Conservation (phyloP, 2,888 invertebrate species). For the Xanthia togata region DNA sequence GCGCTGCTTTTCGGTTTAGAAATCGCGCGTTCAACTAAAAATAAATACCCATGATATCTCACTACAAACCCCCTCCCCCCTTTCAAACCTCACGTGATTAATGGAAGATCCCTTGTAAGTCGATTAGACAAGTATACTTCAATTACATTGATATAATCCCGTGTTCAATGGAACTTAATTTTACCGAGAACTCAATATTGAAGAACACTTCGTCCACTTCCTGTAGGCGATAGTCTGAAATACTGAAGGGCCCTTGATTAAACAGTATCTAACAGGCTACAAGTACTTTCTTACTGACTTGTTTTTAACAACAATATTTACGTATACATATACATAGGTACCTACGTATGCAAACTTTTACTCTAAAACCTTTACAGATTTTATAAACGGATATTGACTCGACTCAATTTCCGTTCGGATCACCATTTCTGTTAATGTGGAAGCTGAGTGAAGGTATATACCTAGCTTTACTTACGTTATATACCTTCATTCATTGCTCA, state of each 20-base stretch:
- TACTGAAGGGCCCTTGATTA: slow-evolving; percentile 10
- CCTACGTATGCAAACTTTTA: slow-evolving; percentile 1
- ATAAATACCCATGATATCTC: too few relatives aligned
- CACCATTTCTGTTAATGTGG: slow-evolving; percentile 24
- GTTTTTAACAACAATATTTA: neutral
- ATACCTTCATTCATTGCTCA: neutral
- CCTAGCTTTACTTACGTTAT: neutral
- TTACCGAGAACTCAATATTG: slow-evolving; percentile 1
- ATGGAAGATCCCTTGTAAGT: neutral
- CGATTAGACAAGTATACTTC: neutral
- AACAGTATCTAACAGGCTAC: neutral
- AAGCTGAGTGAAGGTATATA: neutral
- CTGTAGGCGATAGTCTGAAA: neutral
- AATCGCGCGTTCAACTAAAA: too few relatives aligned
- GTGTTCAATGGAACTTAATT: neutral
- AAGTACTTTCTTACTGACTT: neutral
- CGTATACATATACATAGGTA: neutral
- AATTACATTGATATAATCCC: neutral
- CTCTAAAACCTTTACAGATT: slow-evolving; percentile 24
- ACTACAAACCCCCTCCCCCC: too few relatives aligned
- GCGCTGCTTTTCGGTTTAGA: too few relatives aligned
- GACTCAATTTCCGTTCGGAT: slow-evolving; percentile 46
- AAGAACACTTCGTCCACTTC: neutral
- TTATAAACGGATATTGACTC: slow-evolving; percentile 52
- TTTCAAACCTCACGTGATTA: too few relatives aligned